phyloP scores from a whole-genome alignment of 2,113 vertebrate species.

The Leptobrachium leishanense region DNA sequence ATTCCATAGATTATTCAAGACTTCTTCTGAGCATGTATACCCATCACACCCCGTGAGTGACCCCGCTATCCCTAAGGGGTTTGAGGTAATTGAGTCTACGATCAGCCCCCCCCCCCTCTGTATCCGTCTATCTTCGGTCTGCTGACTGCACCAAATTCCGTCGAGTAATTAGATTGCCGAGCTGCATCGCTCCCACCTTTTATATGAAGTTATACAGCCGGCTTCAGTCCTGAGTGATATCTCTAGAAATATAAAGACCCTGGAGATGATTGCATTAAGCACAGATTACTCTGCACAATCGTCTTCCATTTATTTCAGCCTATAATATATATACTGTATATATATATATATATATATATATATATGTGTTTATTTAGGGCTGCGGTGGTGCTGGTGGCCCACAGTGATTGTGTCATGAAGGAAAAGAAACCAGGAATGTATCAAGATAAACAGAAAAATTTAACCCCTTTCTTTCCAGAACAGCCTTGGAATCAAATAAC shows the following conservation, averaged over 20 bases:
- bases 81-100: constrained; percentile 5
- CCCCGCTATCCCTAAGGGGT: background rate
- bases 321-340: too few species aligned
- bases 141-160: constrained; percentile 32
- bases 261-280: constrained; percentile 39
- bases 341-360: too few species aligned
- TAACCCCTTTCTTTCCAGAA: too few species aligned
- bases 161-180: constrained; percentile 32
- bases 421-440: background rate
- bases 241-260: constrained; percentile 29
- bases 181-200: background rate
- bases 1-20: too few species aligned
- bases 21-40: background rate
- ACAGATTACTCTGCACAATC: constrained; percentile 33
- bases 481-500: too few species aligned
- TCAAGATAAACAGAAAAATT: too few species aligned
- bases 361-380: background rate
- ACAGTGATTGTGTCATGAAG: background rate
- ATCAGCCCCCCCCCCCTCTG: background rate
- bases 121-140: background rate
- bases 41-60: background rate
- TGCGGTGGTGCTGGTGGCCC: background rate
- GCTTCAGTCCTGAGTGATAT: constrained; percentile 37
- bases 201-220: constrained; percentile 25
- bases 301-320: constrained; percentile 33